A percentile compares a stretch with the other conserved stretches of the same genome.
Evolutionary conservation across 2,113 vertebrate species (phyloP).

Genomic region (Riparia riparia): DNA sequence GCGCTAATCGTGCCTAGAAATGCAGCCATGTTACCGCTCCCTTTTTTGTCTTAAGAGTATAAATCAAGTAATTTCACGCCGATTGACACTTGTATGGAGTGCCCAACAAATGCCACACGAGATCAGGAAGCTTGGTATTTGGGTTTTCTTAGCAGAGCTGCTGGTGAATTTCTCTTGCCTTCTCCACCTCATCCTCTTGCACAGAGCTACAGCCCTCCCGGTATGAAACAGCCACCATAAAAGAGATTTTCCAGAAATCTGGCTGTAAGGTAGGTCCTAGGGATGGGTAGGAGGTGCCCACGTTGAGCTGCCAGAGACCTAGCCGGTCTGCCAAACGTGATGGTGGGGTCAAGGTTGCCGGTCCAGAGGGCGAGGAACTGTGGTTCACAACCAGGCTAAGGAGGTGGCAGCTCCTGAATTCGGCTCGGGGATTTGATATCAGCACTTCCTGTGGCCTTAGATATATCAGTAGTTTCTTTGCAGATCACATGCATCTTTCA

Average conservation of each 20-base stretch:
- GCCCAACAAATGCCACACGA: not conserved
- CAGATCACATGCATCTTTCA: not conserved
- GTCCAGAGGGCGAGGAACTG: not conserved
- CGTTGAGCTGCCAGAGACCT: not conserved
- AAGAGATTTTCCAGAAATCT: not conserved
- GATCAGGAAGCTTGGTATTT: not conserved
- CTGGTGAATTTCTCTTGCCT: not conserved
- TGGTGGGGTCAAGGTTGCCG: not conserved
- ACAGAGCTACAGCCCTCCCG: not conserved
- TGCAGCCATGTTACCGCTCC: conserved; percentile 34
- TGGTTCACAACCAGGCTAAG: not conserved
- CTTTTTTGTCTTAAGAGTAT: not conserved
- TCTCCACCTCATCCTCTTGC: not conserved
- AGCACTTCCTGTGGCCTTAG: conserved; percentile 6
- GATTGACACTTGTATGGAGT: not conserved
- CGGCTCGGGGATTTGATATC: not conserved
- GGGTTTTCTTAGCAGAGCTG: not conserved
- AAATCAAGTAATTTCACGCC: not conserved
- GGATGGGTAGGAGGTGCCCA: not conserved
- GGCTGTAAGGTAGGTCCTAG: not conserved
- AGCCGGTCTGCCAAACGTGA: not conserved
- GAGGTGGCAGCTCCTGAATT: not conserved
- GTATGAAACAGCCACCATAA: not conserved
- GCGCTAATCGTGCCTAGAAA: not conserved
- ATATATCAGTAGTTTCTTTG: conserved; percentile 25